Percentiles rank a stretch among this genome's conserved stretches.
Evolutionary conservation across 2,888 invertebrate genomes (phyloP).

Genomic region (Amphipoea oculea): DNA sequence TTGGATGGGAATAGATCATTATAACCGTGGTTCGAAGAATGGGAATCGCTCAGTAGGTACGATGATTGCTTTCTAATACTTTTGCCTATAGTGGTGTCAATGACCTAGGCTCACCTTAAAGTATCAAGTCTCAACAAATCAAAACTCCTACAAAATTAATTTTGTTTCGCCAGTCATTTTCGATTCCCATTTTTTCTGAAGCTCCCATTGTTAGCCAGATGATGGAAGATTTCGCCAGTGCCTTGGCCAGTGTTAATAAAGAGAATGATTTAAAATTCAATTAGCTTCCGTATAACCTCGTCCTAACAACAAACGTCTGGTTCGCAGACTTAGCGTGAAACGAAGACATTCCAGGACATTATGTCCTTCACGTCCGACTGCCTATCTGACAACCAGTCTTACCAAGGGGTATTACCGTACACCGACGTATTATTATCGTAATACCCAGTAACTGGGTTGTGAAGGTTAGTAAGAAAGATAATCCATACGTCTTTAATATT

Average conservation of each 20-base stretch:
- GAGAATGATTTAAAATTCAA: slow-evolving; percentile 9
- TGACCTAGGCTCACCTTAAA: not conserved
- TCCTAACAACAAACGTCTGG: not conserved
- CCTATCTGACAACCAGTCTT: not conserved
- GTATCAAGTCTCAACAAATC: not conserved
- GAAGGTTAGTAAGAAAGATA: not conserved
- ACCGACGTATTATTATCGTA: not conserved
- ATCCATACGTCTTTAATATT: too few species aligned
- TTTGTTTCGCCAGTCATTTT: not conserved
- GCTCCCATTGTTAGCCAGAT: too few species aligned
- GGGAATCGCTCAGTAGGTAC: not conserved
- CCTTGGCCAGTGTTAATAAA: not conserved
- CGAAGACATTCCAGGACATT: not conserved
- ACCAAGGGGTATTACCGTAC: not conserved
- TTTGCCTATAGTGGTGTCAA: not conserved
- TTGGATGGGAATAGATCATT: too few species aligned
- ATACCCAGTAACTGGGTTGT: not conserved
- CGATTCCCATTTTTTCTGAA: not conserved
- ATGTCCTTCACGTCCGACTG: not conserved
- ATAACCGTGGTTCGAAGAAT: too few species aligned
- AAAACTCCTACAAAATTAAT: not conserved
- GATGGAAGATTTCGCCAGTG: not conserved
- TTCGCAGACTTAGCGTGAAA: not conserved
- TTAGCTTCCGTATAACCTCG: not conserved
- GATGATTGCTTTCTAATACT: not conserved